Conservation (phyloP, 2,113 vertebrate genomes). For the Hylia prasina region DNA sequence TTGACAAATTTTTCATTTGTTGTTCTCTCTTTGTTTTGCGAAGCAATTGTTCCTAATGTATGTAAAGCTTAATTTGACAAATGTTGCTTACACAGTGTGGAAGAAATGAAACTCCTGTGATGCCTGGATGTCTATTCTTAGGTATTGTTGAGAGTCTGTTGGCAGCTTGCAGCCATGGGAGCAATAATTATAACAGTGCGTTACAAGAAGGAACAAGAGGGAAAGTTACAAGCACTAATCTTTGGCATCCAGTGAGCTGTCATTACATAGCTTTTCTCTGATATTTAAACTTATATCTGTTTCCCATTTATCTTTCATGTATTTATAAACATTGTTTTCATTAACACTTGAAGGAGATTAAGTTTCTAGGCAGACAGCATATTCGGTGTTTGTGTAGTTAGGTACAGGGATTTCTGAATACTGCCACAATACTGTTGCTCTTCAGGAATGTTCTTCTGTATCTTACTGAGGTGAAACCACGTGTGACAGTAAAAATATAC, state of each 20-base stretch:
- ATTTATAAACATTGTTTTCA: not conserved
- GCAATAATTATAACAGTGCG: not conserved
- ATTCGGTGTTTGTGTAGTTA: not conserved
- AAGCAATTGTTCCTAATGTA: not conserved
- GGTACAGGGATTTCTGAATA: not conserved
- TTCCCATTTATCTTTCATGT: not conserved
- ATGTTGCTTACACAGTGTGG: not conserved
- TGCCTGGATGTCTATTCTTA: slow-evolving; percentile 6
- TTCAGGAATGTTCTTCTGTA: not conserved
- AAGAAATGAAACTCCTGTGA: not conserved
- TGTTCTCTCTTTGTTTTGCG: not conserved
- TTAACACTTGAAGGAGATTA: not conserved
- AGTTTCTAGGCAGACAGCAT: not conserved
- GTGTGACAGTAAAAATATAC: not conserved
- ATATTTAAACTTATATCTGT: not conserved
- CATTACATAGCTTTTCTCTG: not conserved
- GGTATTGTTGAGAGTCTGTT: not conserved
- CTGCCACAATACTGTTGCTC: not conserved
- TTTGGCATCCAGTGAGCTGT: not conserved
- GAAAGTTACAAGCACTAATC: not conserved
- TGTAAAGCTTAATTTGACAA: not conserved
- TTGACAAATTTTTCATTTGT: not conserved
- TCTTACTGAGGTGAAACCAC: not conserved
- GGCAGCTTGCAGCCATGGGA: not conserved
- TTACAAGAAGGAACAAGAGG: not conserved